Conservation (phyloP, 2,113 vertebrate genomes). For the Gambusia holbrooki region DNA sequence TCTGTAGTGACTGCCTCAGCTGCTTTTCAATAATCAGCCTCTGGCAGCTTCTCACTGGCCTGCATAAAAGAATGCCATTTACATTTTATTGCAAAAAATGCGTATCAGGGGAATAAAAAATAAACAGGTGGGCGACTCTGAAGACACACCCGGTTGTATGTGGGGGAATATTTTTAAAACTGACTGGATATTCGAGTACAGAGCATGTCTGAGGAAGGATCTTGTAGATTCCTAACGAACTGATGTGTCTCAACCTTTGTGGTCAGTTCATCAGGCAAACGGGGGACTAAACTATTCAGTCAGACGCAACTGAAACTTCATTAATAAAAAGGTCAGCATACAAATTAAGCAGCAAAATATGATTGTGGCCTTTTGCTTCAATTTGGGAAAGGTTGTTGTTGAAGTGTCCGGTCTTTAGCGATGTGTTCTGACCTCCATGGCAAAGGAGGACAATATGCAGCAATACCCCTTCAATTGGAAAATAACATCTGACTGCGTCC, state of each 20-base stretch:
- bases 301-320: background rate
- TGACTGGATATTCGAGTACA: conserved; percentile 1
- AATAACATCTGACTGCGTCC: background rate
- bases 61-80: conserved; percentile 47
- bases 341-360: background rate
- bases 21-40: conserved; percentile 37
- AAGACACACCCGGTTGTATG: background rate
- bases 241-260: background rate
- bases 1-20: conserved; percentile 23
- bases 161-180: conserved; percentile 11
- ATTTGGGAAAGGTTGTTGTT: background rate
- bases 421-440: background rate
- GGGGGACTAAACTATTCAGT: background rate
- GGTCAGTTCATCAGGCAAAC: background rate
- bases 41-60: conserved; percentile 5
- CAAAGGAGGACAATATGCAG: background rate
- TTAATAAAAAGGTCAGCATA: background rate
- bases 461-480: background rate
- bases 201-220: background rate
- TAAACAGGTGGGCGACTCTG: conserved; percentile 10
- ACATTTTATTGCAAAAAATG: conserved; percentile 34
- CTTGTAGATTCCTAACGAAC: background rate
- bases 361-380: background rate
- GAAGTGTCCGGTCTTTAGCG: background rate
- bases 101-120: conserved; percentile 2